Evolutionary conservation across 2,888 invertebrate species (phyloP), one percentile per base, ranked within the genome.

Genomic region (Hipparchia semele): DNA sequence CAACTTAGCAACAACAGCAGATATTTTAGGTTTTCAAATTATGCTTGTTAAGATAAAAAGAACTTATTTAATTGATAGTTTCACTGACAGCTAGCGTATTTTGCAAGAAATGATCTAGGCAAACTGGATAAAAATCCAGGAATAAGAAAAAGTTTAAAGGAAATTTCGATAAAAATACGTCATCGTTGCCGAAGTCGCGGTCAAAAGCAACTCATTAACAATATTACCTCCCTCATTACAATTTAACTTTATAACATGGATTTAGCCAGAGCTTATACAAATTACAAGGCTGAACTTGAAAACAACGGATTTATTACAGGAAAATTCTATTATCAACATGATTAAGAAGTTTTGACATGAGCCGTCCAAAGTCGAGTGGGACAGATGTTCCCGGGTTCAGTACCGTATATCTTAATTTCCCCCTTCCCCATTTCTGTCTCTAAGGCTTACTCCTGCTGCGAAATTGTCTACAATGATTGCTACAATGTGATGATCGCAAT

Each of bases 281-380:
- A 23, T 23, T 23, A 23, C 23, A 23, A 23, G 23, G 1, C 23
- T 23, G n/a, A 23, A 23, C 23, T 23, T 23, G 23, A 23, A 62
- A 68, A 68, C 72, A 65, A 65, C 13, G 51, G 53, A 49, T 33
- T 70, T 70, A 68, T 67, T 70, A 61, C 49, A 71, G 66, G 68
- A 72, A 74, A 74, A 74, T 74, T 76, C 72, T 76, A 75, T 75
- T 70, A 73, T 70, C 72, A 74, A 75, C 72, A 76, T 75, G 71
- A 76, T 75, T 75, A 73, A 72, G 70, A 75, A 73, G 72, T 73
- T 76, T 72, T 71, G 75, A 75, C 75, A 75, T 65, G 70, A 75
- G 70, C 74, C 72, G 74, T 76, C 76, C 68, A 62, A 73, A 71
- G 75, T 72, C 70, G 68, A 68, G 72, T 56, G 68, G 53, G 72